Base-by-base conservation (phyloP, 2,888 invertebrate genomes). In the Pyrocoelia pectoralis region DNA sequence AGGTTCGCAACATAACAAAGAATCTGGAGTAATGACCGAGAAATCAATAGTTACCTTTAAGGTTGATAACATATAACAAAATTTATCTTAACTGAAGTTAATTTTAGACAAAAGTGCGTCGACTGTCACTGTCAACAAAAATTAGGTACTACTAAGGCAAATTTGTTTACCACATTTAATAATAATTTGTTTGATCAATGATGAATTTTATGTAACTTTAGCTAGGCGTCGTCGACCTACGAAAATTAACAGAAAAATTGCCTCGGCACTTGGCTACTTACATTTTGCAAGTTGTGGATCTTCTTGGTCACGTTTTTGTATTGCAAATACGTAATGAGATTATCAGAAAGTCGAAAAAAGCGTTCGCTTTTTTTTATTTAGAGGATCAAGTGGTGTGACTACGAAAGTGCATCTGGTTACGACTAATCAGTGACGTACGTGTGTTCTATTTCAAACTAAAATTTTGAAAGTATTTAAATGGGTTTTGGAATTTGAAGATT, bases 31-130 rank as follows among this genome's bases (percentile, higher is more conserved):
- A 46, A 46, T 46, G 46, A 15, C 46, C 46, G 15, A 17, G 46
- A 46, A 46, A 46, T 46, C 46, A 46, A 46, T 46, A 46, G 46
- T 17, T 46, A 46, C 46, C 17, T 17, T 46, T 17, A 24, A 46
- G 46, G 17, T 17, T 46, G 18, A 46, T 46, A 46, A 17, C n/a
- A 43, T 43, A 6, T 24, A 33, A 33, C 33, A 33, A 33, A 33
- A 33, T 33, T 33, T 33, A 33, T 33, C 33, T 33, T 33, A n/a
- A 33, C 33, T n/a, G n/a, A 3, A 33, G 33, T 33, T 33, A 33
- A 33, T 33, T 33, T 33, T 33, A 33, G 33, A 33, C 33, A 33
- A 33, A 33, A 33, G 33, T n/a, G n/a, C n/a, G 33, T 8, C n/a
- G 8, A 33, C 33, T 33, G n/a, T 33, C 33, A n/a, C 33, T 33